These are phyloP conservation scores for Synchiropus splendidus DNA, from an alignment of 2,113 vertebrate genomes.

Conservation along the genomic window DNA sequence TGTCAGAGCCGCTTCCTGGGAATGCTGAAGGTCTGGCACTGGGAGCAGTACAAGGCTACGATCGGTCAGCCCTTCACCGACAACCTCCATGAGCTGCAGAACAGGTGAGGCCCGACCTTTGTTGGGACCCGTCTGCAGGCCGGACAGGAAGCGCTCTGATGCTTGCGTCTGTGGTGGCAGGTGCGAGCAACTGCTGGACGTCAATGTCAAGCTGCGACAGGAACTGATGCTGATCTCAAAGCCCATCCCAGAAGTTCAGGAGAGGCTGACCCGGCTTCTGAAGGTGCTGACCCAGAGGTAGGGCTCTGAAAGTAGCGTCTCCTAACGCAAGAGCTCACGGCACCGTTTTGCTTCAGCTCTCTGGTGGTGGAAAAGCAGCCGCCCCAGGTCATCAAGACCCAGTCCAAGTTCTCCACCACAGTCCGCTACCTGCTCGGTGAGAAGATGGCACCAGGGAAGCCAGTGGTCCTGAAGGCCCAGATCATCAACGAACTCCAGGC, in stretches of 20 bases:
- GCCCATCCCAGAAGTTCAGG: slow-evolving; percentile 59
- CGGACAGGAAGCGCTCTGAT: background rate
- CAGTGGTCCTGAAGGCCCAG: slow-evolving; percentile 76
- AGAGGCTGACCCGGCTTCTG: slow-evolving; percentile 66
- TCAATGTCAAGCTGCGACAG: slow-evolving; percentile 79
- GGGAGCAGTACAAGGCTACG: slow-evolving; percentile 81
- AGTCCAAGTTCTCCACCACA: slow-evolving; percentile 89
- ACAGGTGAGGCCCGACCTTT: slow-evolving; percentile 54
- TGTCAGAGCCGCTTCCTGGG: slow-evolving; percentile 71
- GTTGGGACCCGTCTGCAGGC: background rate
- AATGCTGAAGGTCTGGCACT: slow-evolving; percentile 78
- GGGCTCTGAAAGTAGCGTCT: background rate
- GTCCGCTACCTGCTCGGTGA: slow-evolving; percentile 84
- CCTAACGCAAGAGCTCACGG: too few relatives aligned
- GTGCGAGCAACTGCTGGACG: slow-evolving; percentile 78
- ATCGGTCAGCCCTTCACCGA: slow-evolving; percentile 80
- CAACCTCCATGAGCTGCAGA: slow-evolving; percentile 69
- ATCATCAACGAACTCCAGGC: slow-evolving; percentile 91
- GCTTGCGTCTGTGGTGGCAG: slow-evolving; percentile 46
- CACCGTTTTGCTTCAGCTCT: slow-evolving; percentile 60
- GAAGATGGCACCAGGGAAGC: slow-evolving; percentile 70
- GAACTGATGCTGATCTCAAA: slow-evolving; percentile 69
- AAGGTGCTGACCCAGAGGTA: slow-evolving; percentile 81
- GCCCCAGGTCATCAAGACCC: slow-evolving; percentile 93
- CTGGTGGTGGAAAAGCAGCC: slow-evolving; percentile 92